These are phyloP conservation scores for Probosciger aterrimus DNA, from an alignment of 2,113 vertebrate genomes.

Conservation along the genomic window DNA sequence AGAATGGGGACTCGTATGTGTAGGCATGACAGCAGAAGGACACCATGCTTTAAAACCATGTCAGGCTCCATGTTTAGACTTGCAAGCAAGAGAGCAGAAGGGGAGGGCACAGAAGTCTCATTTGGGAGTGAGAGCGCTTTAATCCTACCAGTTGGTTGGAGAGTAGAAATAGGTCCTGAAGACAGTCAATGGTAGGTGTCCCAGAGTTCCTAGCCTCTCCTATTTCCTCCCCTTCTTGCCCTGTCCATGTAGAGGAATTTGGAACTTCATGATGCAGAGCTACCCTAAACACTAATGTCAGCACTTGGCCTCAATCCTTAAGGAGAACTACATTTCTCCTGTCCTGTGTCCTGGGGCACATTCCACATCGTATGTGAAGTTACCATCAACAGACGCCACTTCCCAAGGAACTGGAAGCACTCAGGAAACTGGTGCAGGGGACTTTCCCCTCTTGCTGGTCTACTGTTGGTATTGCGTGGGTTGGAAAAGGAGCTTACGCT, in stretches of 20 bases:
- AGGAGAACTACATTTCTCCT: background rate
- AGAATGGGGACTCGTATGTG: background rate
- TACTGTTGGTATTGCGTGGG: fast-evolving
- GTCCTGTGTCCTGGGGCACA: background rate
- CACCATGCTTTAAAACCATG: background rate
- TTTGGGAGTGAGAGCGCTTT: background rate
- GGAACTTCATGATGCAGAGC: background rate
- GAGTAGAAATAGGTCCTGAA: background rate
- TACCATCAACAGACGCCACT: background rate
- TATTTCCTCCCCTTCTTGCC: background rate
- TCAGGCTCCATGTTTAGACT: background rate
- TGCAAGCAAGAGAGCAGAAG: background rate
- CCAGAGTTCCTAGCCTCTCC: background rate
- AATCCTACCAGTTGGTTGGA: background rate
- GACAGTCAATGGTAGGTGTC: background rate
- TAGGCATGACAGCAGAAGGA: background rate
- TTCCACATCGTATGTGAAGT: fast-evolving
- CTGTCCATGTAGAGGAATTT: background rate
- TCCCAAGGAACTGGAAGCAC: background rate
- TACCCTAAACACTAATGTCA: background rate
- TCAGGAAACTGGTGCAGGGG: background rate
- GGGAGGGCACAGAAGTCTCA: background rate
- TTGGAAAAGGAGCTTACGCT: background rate
- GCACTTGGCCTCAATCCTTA: fast-evolving
- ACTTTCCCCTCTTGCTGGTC: background rate